These are phyloP conservation scores for Phaedon cochleariae DNA, from an alignment of 2,888 invertebrate species.

Conservation along the genomic window DNA sequence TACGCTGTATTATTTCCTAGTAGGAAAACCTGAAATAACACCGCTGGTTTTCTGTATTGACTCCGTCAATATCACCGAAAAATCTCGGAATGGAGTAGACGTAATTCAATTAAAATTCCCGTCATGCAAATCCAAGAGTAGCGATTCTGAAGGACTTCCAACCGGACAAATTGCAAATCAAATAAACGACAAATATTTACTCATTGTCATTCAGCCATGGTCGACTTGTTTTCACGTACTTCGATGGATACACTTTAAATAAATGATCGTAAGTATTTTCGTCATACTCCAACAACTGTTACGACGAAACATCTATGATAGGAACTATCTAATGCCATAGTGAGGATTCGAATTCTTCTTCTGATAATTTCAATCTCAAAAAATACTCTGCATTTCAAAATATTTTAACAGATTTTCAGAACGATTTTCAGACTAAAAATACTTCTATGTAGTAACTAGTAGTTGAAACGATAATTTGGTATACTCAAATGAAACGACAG, in stretches of 20 bases:
- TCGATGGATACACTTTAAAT: slow-evolving; percentile 12
- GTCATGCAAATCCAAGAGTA: slow-evolving; percentile 8
- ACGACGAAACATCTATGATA: neutral
- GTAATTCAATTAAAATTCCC: neutral
- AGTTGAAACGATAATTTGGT: too few species aligned
- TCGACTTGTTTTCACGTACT: slow-evolving; percentile 12
- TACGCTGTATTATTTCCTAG: too few species aligned
- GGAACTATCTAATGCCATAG: too few species aligned
- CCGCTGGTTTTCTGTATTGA: neutral
- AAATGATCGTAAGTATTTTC: slow-evolving; percentile 9
- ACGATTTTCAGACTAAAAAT: too few species aligned
- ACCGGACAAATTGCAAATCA: neutral
- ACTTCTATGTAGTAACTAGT: too few species aligned
- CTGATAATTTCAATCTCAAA: too few species aligned
- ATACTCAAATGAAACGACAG: too few species aligned
- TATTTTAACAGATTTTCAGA: too few species aligned
- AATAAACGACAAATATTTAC: slow-evolving; percentile 20
- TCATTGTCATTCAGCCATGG: slow-evolving; percentile 20
- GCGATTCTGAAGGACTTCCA: slow-evolving; percentile 1
- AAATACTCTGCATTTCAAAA: too few species aligned
- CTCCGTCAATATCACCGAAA: neutral
- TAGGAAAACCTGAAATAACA: too few species aligned
- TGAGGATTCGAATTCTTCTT: too few species aligned
- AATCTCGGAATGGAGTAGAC: neutral
- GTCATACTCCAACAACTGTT: slow-evolving; percentile 14